Conservation (phyloP, 2,888 invertebrate species). For the Cantharis flavilabris region DNA sequence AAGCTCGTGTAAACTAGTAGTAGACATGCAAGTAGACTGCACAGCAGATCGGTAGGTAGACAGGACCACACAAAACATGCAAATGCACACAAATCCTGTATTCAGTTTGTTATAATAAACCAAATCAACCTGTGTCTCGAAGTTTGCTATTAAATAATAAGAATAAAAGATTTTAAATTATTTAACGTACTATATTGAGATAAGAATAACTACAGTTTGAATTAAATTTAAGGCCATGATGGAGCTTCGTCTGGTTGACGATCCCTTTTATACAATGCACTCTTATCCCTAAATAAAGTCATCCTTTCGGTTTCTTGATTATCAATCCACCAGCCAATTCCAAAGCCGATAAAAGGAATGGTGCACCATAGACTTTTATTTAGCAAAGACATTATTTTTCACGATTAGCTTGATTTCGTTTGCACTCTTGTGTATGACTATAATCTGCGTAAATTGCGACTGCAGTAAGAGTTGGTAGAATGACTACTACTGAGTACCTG, state of each 20-base stretch:
- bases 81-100: too few species aligned
- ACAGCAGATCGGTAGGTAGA: too few species aligned
- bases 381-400: slow-evolving; percentile 57
- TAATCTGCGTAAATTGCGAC: slow-evolving; percentile 73
- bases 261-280: slow-evolving; percentile 72
- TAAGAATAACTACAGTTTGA: slow-evolving; percentile 1
- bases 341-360: slow-evolving; percentile 63
- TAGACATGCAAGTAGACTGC: too few species aligned
- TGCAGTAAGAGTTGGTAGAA: slow-evolving; percentile 67
- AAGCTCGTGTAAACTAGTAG: too few species aligned
- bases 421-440: slow-evolving; percentile 75
- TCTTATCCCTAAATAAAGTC: slow-evolving; percentile 77
- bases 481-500: slow-evolving; percentile 69
- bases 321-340: slow-evolving; percentile 69
- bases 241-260: slow-evolving; percentile 70
- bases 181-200: background rate
- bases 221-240: slow-evolving; percentile 65
- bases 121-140: too few species aligned
- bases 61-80: too few species aligned
- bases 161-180: background rate
- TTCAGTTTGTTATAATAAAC: too few species aligned
- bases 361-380: slow-evolving; percentile 57
- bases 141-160: too few species aligned
- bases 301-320: slow-evolving; percentile 72
- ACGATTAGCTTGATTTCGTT: slow-evolving; percentile 45